Percentiles rank a stretch among this genome's conserved stretches.
Evolutionary conservation across 2,888 invertebrate species (phyloP).

Genomic region (Pediacus dermestoides): DNA sequence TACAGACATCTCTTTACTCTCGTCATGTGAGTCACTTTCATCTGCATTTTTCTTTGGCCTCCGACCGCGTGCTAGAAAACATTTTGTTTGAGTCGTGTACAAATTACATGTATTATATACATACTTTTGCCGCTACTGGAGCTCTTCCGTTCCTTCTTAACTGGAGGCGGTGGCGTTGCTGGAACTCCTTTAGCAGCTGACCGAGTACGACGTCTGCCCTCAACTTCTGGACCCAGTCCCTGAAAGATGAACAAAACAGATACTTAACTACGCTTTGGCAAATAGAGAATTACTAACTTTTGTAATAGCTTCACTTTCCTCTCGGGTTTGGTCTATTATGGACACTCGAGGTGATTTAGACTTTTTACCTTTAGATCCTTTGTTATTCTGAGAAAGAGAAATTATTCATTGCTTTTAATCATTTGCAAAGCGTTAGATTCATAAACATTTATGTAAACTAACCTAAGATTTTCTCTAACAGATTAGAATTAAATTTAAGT

Average conservation of each 20-base stretch:
- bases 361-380: constrained; percentile 50
- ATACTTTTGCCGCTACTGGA: constrained; percentile 25
- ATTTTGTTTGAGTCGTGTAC: not conserved
- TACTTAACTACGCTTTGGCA: not conserved
- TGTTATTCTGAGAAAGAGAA: constrained; percentile 41
- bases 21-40: constrained; percentile 43
- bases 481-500: no score
- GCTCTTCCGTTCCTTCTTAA: constrained; percentile 51
- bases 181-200: constrained; percentile 55
- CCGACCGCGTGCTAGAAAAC: constrained; percentile 42
- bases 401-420: no score
- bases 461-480: no score
- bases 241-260: constrained; percentile 28
- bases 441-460: no score
- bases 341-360: constrained; percentile 51
- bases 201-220: constrained; percentile 56
- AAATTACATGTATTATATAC: not conserved
- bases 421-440: no score
- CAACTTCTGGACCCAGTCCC: constrained; percentile 54
- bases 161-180: constrained; percentile 55
- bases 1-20: constrained; percentile 40
- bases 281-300: constrained; percentile 45
- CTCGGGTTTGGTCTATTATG: constrained; percentile 51
- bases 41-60: constrained; percentile 41
- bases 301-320: constrained; percentile 53